Conservation (phyloP, 2,888 invertebrate genomes). For the Teinopalpus imperialis region DNA sequence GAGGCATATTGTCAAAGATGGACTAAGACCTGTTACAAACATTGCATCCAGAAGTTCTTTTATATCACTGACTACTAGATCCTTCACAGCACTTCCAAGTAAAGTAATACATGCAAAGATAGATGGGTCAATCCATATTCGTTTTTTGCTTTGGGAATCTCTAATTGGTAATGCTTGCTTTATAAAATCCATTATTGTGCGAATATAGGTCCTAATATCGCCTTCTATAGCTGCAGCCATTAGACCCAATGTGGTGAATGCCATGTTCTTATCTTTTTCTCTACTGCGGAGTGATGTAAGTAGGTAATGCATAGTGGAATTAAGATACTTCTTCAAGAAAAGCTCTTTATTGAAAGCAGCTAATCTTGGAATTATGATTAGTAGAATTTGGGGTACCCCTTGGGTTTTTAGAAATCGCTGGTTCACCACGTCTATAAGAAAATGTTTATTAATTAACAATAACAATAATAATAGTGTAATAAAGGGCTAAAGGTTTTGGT, state of each 20-base stretch:
- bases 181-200: slow-evolving; percentile 92
- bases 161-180: slow-evolving; percentile 88
- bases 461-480: no score
- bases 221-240: slow-evolving; percentile 94
- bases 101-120: slow-evolving; percentile 97
- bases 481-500: no score
- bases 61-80: slow-evolving; percentile 89
- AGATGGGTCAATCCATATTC: slow-evolving; percentile 89
- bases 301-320: slow-evolving; percentile 89
- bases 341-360: slow-evolving; percentile 95
- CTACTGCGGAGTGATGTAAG: slow-evolving; percentile 88
- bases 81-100: slow-evolving; percentile 92
- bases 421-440: slow-evolving; percentile 86
- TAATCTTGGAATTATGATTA: slow-evolving; percentile 93
- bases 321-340: slow-evolving; percentile 89
- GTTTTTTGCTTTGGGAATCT: slow-evolving; percentile 89
- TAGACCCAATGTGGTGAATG: slow-evolving; percentile 94
- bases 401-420: slow-evolving; percentile 88
- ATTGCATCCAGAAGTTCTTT: slow-evolving; percentile 94
- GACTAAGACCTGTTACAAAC: slow-evolving; percentile 95
- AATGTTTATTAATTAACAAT: slow-evolving; percentile 2
- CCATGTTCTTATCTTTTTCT: slow-evolving; percentile 92
- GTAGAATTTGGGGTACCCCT: slow-evolving; percentile 93
- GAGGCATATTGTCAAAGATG: slow-evolving; percentile 94
- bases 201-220: slow-evolving; percentile 90